These are phyloP conservation scores for Sterrhoptilus dennistouni DNA, from an alignment of 2,113 vertebrate species.

Conservation along the genomic window DNA sequence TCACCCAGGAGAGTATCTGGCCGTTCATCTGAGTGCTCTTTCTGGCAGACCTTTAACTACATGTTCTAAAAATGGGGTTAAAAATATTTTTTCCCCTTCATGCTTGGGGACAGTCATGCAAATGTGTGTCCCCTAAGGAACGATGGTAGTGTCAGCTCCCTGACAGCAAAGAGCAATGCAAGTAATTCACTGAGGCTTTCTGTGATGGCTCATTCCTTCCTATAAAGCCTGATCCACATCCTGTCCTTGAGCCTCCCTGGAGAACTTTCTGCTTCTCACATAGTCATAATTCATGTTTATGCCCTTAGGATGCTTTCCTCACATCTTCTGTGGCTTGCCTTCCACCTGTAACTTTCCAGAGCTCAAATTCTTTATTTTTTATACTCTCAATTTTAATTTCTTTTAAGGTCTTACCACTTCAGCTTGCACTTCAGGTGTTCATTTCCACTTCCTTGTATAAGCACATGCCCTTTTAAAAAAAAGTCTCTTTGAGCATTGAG, in stretches of 20 bases:
- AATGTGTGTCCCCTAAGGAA: neutral
- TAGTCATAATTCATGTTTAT: neutral
- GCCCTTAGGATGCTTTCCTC: neutral
- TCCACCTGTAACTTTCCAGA: neutral
- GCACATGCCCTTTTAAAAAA: neutral
- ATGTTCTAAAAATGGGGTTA: neutral
- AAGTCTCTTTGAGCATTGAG: rapidly evolving
- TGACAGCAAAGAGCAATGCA: neutral
- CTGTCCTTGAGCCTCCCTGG: neutral
- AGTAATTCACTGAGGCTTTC: neutral
- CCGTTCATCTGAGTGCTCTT: neutral
- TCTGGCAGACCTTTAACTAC: neutral
- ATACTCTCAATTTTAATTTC: neutral
- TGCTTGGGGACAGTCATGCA: neutral
- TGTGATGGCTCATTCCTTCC: neutral
- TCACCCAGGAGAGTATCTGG: neutral
- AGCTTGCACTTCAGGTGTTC: neutral
- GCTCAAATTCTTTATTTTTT: neutral
- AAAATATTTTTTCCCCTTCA: neutral
- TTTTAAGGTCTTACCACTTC: neutral
- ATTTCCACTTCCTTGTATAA: neutral
- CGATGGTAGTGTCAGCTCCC: neutral
- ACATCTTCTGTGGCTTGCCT: neutral
- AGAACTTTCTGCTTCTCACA: neutral
- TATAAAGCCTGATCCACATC: neutral